These are phyloP conservation scores for Myotis vivesi DNA, from an alignment of 2,797 vertebrate genomes.

Conservation along the genomic window DNA sequence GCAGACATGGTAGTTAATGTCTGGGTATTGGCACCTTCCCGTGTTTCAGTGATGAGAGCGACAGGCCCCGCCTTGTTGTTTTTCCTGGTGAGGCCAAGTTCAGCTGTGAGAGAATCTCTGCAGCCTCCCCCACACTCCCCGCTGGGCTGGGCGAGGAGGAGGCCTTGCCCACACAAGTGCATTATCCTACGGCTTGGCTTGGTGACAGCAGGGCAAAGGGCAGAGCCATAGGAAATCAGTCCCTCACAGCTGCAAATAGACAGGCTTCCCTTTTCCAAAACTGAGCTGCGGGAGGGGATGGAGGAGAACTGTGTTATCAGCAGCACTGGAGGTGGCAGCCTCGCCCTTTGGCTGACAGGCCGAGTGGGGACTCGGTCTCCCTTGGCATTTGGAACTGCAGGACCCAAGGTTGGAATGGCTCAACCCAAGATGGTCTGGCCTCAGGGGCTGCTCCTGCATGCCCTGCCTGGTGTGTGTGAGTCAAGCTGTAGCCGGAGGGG, in stretches of 20 bases:
- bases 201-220: not conserved
- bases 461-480: too few species aligned
- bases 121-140: not conserved
- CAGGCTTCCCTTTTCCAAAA: not conserved
- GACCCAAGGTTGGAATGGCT: not conserved
- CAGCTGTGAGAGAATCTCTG: not conserved
- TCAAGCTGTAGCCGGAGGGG: not conserved
- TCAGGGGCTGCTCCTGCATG: not conserved
- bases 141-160: not conserved
- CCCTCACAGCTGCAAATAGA: not conserved
- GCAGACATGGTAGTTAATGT: rapidly evolving
- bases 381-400: not conserved
- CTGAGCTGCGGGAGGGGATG: not conserved
- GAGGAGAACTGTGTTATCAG: not conserved
- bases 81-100: not conserved
- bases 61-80: rapidly evolving
- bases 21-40: not conserved
- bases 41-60: rapidly evolving
- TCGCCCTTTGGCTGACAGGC: not conserved
- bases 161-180: too few species aligned
- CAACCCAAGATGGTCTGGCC: not conserved
- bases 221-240: not conserved
- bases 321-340: not conserved
- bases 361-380: not conserved
- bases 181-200: not conserved